Evolutionary conservation across 1,140 invertebrate species (phyloP), one percentile per base, ranked within the genome.

Genomic region (Magallana angulata): DNA sequence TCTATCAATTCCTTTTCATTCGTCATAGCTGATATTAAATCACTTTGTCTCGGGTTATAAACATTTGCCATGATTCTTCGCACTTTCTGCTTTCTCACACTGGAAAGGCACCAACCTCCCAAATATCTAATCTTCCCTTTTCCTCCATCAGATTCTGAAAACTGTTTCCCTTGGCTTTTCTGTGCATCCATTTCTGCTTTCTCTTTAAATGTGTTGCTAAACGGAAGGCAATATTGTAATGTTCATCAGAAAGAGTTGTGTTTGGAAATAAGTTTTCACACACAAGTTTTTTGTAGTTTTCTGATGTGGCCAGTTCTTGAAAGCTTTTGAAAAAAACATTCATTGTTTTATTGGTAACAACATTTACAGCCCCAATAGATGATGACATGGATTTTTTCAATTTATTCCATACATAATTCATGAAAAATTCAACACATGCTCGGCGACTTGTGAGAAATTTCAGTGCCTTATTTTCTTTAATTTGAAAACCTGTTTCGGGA

Each of bases 121-220:
- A 87, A 76, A 82, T 88, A 24, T 24, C 18, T 24, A 24, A 85
- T 60, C 82, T 85, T 18, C 68, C 87, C 36, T 56, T 36, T 58
- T 76, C 87, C 7, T 24, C 84, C 87, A 36, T 56, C 83, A 16
- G 87, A 88, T 82, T 88, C 87, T 6, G n/a, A 18, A 88, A 88
- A 85, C 24, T 80, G 12, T 57, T 80, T 62, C 16, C 83, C 83
- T 48, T 30, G 14, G n/a, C 82, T 16, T 86, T 62, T 60, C 71
- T 82, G n/a, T 24, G 59, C 81, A 18, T 60, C 56, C 84, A 84
- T 56, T 84, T 71, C n/a, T 62, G 57, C 81, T 76, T 60, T 18
- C 48, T 86, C 80, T 62, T 64, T 84, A 85, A 18, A 14, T 64
- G 57, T n/a, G 87, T 57, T 57, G 56, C 59, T 80, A 82, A 30